These are phyloP conservation scores for Lypha dubia DNA, from an alignment of 2,888 invertebrate species.

Conservation along the genomic window DNA sequence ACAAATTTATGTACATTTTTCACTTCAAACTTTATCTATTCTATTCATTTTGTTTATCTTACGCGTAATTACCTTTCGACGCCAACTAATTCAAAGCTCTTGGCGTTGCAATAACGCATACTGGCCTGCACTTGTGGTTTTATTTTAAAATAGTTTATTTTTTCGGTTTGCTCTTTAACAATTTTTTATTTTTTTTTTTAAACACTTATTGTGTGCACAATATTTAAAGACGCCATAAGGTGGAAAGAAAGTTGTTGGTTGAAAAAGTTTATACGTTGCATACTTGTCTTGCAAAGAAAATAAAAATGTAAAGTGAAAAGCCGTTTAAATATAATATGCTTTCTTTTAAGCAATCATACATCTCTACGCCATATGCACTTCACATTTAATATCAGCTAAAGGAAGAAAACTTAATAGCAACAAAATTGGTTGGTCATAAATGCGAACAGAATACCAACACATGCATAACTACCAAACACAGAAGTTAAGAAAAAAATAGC, in stretches of 20 bases:
- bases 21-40: not conserved
- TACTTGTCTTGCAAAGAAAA: not conserved
- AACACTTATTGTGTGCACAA: slow-evolving; percentile 33
- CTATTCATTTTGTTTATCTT: slow-evolving; percentile 16
- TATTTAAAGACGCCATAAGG: slow-evolving; percentile 42
- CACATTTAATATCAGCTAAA: slow-evolving; percentile 9
- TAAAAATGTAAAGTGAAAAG: slow-evolving; percentile 15
- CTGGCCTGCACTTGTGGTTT: slow-evolving; percentile 23
- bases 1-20: not conserved
- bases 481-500: too few species aligned
- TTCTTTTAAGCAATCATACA: not conserved
- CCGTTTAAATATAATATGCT: slow-evolving; percentile 21
- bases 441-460: not conserved
- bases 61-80: slow-evolving; percentile 31
- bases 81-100: slow-evolving; percentile 1
- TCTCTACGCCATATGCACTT: not conserved
- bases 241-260: slow-evolving; percentile 6
- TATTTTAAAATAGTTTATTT: not conserved
- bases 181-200: not conserved
- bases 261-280: not conserved
- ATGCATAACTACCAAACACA: not conserved
- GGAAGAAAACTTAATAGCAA: slow-evolving; percentile 27
- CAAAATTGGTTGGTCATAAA: too few species aligned
- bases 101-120: slow-evolving; percentile 20
- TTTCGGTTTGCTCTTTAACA: not conserved